Conservation (phyloP, 2,113 vertebrate genomes). For the Perccottus glenii region DNA sequence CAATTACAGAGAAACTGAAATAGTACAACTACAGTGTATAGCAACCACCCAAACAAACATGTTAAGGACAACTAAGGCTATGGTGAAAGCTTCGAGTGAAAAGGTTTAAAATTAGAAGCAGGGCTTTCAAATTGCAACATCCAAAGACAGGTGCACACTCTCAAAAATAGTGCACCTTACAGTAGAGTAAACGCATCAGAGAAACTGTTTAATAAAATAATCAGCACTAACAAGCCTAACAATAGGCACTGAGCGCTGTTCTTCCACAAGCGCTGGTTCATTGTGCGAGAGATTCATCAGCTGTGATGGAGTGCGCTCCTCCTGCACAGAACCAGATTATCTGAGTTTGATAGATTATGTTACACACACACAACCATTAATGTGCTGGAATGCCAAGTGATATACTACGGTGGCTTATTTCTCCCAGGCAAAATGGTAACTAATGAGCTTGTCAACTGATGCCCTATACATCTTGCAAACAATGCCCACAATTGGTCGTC, state of each 20-base stretch:
- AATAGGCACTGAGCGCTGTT: conserved; percentile 13
- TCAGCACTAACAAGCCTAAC: conserved; percentile 16
- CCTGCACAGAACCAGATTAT: conserved; percentile 23
- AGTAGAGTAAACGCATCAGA: conserved; percentile 3
- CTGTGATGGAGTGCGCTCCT: conserved; percentile 44
- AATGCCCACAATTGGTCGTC: conserved; percentile 61
- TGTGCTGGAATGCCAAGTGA: conserved; percentile 65
- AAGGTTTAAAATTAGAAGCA: too few relatives aligned
- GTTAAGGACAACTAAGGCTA: neutral
- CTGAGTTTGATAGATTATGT: conserved; percentile 67
- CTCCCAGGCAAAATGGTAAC: conserved; percentile 70
- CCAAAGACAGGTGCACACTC: too few relatives aligned
- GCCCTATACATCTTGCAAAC: conserved; percentile 71
- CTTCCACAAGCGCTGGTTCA: conserved; percentile 44
- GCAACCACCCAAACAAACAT: too few relatives aligned
- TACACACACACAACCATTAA: conserved; percentile 61
- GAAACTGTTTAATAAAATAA: conserved; percentile 24
- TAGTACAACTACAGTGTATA: too few relatives aligned
- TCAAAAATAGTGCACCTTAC: neutral
- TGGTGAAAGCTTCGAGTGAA: neutral
- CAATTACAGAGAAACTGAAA: neutral
- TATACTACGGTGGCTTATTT: conserved; percentile 60
- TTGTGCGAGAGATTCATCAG: conserved; percentile 56
- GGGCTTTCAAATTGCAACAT: too few relatives aligned
- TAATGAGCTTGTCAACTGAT: conserved; percentile 73